phyloP scores from a whole-genome alignment of 1,140 invertebrate genomes.

The Euborellia annulipes region DNA sequence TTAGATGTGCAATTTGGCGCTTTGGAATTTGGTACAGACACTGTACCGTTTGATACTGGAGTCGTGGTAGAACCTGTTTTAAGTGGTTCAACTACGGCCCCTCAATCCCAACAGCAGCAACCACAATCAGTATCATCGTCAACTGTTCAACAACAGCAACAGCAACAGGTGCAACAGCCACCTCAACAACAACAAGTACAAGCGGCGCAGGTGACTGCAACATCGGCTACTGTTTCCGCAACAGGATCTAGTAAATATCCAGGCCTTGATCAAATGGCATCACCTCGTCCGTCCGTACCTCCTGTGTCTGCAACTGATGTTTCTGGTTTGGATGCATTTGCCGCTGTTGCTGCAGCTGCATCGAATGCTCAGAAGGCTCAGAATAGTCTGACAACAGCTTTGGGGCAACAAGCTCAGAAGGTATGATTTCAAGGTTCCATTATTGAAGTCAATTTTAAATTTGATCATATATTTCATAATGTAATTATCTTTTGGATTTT shows the following conservation, averaged over 20 bases:
- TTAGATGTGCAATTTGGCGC: conserved; percentile 90
- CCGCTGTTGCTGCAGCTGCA: conserved; percentile 20
- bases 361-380: conserved; percentile 27
- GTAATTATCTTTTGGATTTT: too few relatives aligned
- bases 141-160: conserved; percentile 18
- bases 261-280: too few relatives aligned
- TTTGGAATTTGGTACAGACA: conserved; percentile 64
- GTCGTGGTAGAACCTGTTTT: not conserved
- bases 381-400: conserved; percentile 22
- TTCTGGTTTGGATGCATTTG: conserved; percentile 11
- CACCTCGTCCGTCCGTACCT: too few relatives aligned
- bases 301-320: too few relatives aligned
- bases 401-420: conserved; percentile 19
- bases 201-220: not conserved
- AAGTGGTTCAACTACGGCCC: not conserved
- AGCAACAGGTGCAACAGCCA: conserved; percentile 15
- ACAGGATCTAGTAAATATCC: too few relatives aligned
- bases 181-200: conserved; percentile 4
- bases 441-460: too few relatives aligned
- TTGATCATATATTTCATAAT: too few relatives aligned
- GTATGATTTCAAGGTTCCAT: too few relatives aligned
- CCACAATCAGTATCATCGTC: conserved; percentile 15
- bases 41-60: conserved; percentile 34
- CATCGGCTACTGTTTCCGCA: too few relatives aligned
- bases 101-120: not conserved